Percentiles rank a stretch among this genome's conserved stretches.
Conservation (phyloP, 2,797 vertebrate species). For the Tokudaia tokunoshimensis region DNA sequence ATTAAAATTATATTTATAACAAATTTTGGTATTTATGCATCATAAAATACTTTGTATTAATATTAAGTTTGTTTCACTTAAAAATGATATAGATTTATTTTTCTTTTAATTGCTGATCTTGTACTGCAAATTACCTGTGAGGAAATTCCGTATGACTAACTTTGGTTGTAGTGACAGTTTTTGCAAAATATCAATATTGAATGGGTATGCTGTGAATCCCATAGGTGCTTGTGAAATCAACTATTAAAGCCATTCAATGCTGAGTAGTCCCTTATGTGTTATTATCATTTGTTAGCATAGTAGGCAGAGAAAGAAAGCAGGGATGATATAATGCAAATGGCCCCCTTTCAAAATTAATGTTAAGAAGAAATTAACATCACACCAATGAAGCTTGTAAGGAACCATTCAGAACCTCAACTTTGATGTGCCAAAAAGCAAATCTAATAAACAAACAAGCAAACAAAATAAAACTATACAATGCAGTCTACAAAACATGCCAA, state of each 20-base stretch:
- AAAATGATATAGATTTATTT: not conserved
- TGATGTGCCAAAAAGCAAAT: conserved; percentile 62
- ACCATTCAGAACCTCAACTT: conserved; percentile 82
- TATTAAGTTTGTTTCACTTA: not conserved
- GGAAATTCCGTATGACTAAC: not conserved
- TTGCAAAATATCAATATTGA: not conserved
- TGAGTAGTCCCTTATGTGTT: conserved; percentile 50
- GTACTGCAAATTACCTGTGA: not conserved
- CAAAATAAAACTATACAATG: conserved; percentile 68
- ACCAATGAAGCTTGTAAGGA: conserved; percentile 85
- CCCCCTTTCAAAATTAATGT: conserved; percentile 86
- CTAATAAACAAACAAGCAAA: conserved; percentile 14
- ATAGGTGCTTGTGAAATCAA: conserved; percentile 69
- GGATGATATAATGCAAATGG: conserved; percentile 84
- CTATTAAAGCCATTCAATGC: conserved; percentile 73
- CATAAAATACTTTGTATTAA: not conserved
- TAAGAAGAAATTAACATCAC: conserved; percentile 86
- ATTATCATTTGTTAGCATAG: conserved; percentile 80
- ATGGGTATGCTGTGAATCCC: not conserved
- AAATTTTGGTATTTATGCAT: not conserved
- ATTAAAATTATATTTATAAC: not conserved
- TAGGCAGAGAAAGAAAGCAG: conserved; percentile 77
- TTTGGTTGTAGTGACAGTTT: not conserved
- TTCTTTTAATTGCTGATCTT: not conserved
- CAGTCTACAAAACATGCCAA: conserved; percentile 79